Evolutionary conservation across 2,113 vertebrate species (phyloP), one percentile per base, ranked within the genome.

Genomic region (Taurulus bubalis): DNA sequence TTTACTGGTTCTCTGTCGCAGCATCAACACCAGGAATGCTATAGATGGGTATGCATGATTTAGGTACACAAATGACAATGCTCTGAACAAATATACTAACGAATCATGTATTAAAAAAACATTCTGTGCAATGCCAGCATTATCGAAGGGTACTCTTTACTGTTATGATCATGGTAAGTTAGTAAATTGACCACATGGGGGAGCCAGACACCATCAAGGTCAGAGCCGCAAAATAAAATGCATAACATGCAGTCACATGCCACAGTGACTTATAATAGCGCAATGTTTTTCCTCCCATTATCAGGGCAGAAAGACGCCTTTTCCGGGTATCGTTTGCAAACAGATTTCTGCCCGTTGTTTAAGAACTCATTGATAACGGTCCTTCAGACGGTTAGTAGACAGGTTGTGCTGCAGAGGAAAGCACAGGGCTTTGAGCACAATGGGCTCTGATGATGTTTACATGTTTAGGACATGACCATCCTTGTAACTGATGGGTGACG

Each of bases 141-240:
- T 40, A 66, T n/a, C 6, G 1, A 1, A 4, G 3, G 8, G 8
- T 3, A 18, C 24, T 18, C 71, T 49, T 20, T 20, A 8, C 4
- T 2, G 18, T 26, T 30, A 16, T 7, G 6, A 59, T 47, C 40
- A n/a, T 4, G 14, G 75, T 53, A 85, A 28, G 0, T 63, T 11
- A 15, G 8, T 8, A 11, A 16, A 20, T 67, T 65, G 8, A 55
- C 90, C 94, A 94, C 90, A 89, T 3, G 87, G 83, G 75, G 94
- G 90, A 53, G 79, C 75, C 79, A 90, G 30, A 92, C 38, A 84
- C 83, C 47, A 70, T 22, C 22, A 62, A 40, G 55, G 73, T 4
- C 45, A 66, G 15, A 24, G 42, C 55, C 28, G 38, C 36, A 69
- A 56, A 74, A 55, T 66, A 8, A 26, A 80, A 49, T 69, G 71